phyloP scores from a whole-genome alignment of 2,797 vertebrate species.

The Lophius americanus region DNA sequence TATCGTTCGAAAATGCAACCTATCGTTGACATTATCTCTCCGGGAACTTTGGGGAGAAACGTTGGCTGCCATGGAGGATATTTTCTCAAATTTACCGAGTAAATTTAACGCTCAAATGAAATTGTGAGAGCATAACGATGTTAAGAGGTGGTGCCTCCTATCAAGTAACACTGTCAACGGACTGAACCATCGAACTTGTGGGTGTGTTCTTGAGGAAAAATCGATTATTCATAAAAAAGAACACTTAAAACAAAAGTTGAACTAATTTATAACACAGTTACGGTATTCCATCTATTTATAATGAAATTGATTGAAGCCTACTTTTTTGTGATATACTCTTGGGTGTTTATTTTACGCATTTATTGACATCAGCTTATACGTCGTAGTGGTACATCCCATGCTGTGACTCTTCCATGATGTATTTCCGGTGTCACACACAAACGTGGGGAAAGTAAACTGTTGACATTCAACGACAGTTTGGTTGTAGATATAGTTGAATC shows the following conservation, averaged over 20 bases:
- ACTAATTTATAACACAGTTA: too few species aligned
- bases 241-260: neutral
- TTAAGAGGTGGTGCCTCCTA: too few species aligned
- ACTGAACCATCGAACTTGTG: constrained; percentile 13
- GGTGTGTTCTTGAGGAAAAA: neutral
- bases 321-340: too few species aligned
- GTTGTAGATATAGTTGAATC: rapidly evolving
- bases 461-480: constrained; percentile 15
- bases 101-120: neutral
- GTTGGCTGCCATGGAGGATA: constrained; percentile 49
- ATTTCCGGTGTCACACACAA: constrained; percentile 21
- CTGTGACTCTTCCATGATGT: constrained; percentile 21
- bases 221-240: neutral
- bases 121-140: too few species aligned
- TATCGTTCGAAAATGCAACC: constrained; percentile 93
- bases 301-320: too few species aligned
- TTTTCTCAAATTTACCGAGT: neutral
- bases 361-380: neutral
- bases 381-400: constrained; percentile 37
- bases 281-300: too few species aligned
- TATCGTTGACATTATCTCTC: constrained; percentile 88
- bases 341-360: too few species aligned
- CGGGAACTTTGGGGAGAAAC: constrained; percentile 76
- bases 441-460: constrained; percentile 23
- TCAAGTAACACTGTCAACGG: neutral